These are phyloP conservation scores for Ruditapes philippinarum DNA, from an alignment of 1,140 invertebrate genomes.

Conservation along the genomic window DNA sequence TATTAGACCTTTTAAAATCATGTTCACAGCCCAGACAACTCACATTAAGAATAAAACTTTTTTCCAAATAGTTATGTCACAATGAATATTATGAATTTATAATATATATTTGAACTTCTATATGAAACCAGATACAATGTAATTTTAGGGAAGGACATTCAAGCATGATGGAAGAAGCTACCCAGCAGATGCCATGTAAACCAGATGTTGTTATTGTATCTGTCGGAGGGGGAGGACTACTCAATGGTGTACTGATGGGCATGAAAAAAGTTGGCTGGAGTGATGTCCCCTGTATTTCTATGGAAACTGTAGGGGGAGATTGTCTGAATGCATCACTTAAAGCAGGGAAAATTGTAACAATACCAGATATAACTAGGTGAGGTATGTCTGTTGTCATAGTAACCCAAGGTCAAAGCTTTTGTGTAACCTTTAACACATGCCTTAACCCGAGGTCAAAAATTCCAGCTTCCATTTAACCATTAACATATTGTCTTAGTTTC, in stretches of 20 bases:
- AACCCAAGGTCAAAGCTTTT: background rate
- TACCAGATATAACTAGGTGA: slow-evolving; percentile 87
- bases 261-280: slow-evolving; percentile 85
- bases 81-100: too few species aligned
- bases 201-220: slow-evolving; percentile 87
- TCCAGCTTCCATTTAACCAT: too few species aligned
- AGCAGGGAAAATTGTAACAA: slow-evolving; percentile 85
- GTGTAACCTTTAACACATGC: too few species aligned
- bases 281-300: slow-evolving; percentile 87
- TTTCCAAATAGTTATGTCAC: too few species aligned
- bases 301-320: slow-evolving; percentile 88
- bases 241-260: slow-evolving; percentile 83
- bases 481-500: too few species aligned
- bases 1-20: too few species aligned
- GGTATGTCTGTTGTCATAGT: background rate
- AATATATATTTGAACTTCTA: too few species aligned
- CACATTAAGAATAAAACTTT: too few species aligned
- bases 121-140: too few species aligned
- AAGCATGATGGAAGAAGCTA: slow-evolving; percentile 87
- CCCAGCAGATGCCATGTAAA: slow-evolving; percentile 80
- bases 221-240: slow-evolving; percentile 88
- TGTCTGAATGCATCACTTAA: slow-evolving; percentile 87
- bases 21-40: too few species aligned
- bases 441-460: too few species aligned
- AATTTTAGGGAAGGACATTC: slow-evolving; percentile 87